A percentile compares a stretch with the other conserved stretches of the same genome.
phyloP scores from a whole-genome alignment of 1,140 invertebrate species.

The Marisa cornuarietis region DNA sequence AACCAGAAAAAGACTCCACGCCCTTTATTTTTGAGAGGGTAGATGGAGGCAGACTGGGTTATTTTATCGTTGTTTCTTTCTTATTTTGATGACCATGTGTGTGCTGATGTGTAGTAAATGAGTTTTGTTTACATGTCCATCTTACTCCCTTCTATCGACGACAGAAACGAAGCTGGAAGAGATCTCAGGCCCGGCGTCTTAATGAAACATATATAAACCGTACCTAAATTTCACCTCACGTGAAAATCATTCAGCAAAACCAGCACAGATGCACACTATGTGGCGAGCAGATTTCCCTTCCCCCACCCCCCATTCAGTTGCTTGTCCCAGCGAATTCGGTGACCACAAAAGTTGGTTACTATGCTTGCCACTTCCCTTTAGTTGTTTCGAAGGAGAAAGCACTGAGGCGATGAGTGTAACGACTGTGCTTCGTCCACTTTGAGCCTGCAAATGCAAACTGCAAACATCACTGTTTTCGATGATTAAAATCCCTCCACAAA shows the following conservation, averaged over 20 bases:
- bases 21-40: background rate
- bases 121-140: background rate
- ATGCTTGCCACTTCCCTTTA: background rate
- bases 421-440: too few relatives aligned
- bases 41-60: background rate
- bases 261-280: background rate
- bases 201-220: background rate
- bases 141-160: background rate
- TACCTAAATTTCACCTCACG: background rate
- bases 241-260: too few relatives aligned
- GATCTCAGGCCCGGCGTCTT: background rate
- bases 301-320: too few relatives aligned
- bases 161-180: background rate
- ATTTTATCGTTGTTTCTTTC: background rate
- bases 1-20: background rate
- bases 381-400: background rate
- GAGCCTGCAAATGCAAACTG: too few relatives aligned
- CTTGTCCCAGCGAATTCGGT: background rate
- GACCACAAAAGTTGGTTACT: background rate
- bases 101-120: background rate
- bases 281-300: background rate
- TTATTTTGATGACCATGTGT: background rate
- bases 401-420: too few relatives aligned
- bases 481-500: too few relatives aligned
- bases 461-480: too few relatives aligned